Percentiles rank a stretch among this genome's conserved stretches.
Conservation (phyloP, 1,140 invertebrate species). For the Zophobas morio region DNA sequence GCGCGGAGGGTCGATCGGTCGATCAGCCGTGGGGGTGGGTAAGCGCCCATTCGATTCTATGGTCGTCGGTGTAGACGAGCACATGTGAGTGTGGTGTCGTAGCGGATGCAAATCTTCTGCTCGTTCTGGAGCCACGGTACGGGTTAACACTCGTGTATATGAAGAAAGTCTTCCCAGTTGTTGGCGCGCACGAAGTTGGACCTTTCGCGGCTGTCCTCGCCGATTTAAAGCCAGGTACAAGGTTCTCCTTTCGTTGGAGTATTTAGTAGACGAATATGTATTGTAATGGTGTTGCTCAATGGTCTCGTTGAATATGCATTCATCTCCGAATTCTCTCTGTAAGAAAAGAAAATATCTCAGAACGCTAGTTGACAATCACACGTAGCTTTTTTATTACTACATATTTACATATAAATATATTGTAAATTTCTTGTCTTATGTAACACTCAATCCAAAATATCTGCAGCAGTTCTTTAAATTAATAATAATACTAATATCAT, state of each 20-base stretch:
- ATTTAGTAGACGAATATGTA: constrained; percentile 84
- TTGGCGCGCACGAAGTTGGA: constrained; percentile 76
- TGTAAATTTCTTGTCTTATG: background rate
- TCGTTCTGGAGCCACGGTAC: constrained; percentile 72
- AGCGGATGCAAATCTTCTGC: constrained; percentile 67
- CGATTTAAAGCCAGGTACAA: constrained; percentile 84
- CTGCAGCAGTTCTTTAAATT: too few species aligned
- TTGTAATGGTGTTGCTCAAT: constrained; percentile 89
- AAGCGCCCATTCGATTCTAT: constrained; percentile 39
- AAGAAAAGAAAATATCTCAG: constrained; percentile 71
- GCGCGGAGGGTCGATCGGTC: constrained; percentile 52
- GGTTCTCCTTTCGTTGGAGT: constrained; percentile 79
- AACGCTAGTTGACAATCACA: too few species aligned
- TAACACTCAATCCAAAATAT: too few species aligned
- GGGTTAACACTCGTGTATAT: constrained; percentile 79
- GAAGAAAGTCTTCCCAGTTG: constrained; percentile 80
- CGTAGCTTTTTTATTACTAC: too few species aligned
- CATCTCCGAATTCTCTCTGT: constrained; percentile 85
- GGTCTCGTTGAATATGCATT: constrained; percentile 89
- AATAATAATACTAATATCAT: too few species aligned
- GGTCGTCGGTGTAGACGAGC: constrained; percentile 38
- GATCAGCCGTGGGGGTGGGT: constrained; percentile 22
- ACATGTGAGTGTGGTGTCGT: constrained; percentile 61
- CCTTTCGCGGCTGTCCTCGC: constrained; percentile 77
- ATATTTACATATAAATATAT: too few species aligned